Conservation (phyloP, 1,140 invertebrate genomes). For the Diorhabda carinulata region DNA sequence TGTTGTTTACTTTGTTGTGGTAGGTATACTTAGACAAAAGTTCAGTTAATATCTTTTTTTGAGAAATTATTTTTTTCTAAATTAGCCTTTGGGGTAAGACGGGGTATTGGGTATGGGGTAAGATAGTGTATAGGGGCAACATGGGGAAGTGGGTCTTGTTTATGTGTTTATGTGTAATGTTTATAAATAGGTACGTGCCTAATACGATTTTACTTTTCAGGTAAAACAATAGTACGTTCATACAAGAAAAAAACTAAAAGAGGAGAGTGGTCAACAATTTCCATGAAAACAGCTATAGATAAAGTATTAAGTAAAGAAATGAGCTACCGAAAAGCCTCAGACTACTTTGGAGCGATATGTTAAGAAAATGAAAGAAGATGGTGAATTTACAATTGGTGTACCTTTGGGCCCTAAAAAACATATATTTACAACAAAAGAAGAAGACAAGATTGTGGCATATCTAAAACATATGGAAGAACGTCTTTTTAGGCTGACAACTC, state of each 20-base stretch:
- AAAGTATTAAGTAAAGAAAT: too few species aligned
- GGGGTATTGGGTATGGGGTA: not conserved
- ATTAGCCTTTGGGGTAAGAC: too few species aligned
- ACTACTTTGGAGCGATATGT: constrained; percentile 17
- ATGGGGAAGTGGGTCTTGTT: not conserved
- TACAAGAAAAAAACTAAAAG: not conserved
- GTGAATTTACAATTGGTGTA: constrained; percentile 5
- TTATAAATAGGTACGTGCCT: too few species aligned
- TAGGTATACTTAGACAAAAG: too few species aligned
- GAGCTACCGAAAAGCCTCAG: constrained; percentile 1
- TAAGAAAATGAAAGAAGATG: not conserved
- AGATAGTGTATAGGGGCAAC: not conserved
- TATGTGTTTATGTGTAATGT: not conserved
- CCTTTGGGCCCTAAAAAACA: not conserved
- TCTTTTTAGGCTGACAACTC: constrained; percentile 24
- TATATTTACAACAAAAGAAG: constrained; percentile 5
- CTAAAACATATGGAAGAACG: constrained; percentile 21
- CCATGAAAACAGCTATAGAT: too few species aligned
- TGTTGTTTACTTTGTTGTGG: too few species aligned
- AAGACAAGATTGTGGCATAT: constrained; percentile 7
- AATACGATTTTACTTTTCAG: too few species aligned
- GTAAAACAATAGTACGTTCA: not conserved
- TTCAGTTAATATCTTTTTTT: too few species aligned
- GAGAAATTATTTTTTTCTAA: too few species aligned
- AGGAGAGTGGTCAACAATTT: too few species aligned